Percentiles rank a stretch among this genome's conserved stretches.
Conservation (phyloP, 2,797 vertebrate genomes). For the Takifugu ocellatus region DNA sequence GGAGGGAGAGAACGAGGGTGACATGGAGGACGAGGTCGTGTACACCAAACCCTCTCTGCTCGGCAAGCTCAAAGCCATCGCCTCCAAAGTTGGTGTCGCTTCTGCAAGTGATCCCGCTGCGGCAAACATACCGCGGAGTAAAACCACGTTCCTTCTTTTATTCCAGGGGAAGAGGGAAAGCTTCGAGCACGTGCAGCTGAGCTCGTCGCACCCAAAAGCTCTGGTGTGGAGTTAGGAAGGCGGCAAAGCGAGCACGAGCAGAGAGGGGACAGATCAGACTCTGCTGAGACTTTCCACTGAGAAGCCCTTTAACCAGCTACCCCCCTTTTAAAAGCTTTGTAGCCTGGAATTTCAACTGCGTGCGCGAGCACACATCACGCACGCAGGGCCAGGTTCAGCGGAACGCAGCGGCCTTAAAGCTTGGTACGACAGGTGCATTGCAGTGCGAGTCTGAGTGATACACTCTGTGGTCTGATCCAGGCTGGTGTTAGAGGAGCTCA, state of each 20-base stretch:
- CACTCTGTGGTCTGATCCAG: conserved; percentile 32
- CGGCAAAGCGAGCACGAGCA: neutral
- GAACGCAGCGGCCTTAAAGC: conserved; percentile 60
- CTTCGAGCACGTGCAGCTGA: conserved; percentile 93
- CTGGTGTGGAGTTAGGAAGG: conserved; percentile 77
- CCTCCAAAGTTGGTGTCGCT: conserved; percentile 85
- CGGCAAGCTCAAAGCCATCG: conserved; percentile 91
- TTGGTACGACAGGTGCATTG: conserved; percentile 24
- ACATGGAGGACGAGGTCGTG: conserved; percentile 89
- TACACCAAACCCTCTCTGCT: conserved; percentile 91
- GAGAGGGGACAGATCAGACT: conserved; percentile 17
- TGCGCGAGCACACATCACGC: conserved; percentile 13
- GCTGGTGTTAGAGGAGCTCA: conserved; percentile 60
- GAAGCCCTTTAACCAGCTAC: conserved; percentile 42
- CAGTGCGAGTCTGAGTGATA: conserved; percentile 7
- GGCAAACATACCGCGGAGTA: no score
- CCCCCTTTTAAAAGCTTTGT: conserved; percentile 45
- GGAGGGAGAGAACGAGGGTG: conserved; percentile 90
- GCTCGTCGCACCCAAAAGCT: conserved; percentile 82
- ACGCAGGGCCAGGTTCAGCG: conserved; percentile 35
- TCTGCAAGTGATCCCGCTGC: no score
- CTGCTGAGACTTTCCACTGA: conserved; percentile 27
- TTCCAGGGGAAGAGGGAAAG: conserved; percentile 76
- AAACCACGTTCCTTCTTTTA: neutral
- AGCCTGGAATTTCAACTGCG: conserved; percentile 43